phyloP scores from a whole-genome alignment of 2,113 vertebrate species.

The Emberiza fucata region DNA sequence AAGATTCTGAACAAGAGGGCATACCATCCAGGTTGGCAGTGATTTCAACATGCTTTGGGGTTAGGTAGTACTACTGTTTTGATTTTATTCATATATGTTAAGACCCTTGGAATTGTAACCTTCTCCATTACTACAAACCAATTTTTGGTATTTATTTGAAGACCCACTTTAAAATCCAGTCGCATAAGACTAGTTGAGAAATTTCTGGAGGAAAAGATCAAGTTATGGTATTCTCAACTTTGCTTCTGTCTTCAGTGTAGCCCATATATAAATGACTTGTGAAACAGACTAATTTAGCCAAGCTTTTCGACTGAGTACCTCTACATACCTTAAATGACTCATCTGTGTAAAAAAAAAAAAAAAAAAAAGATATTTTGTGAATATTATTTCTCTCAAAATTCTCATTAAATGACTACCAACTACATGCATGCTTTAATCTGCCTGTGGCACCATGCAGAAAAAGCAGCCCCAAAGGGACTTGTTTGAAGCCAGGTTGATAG shows the following conservation, averaged over 20 bases:
- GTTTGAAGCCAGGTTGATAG: neutral
- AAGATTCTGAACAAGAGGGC: neutral
- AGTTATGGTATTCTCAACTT: neutral
- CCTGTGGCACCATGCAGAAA: neutral
- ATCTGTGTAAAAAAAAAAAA: neutral
- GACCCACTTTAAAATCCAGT: neutral
- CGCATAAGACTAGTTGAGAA: neutral
- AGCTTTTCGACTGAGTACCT: neutral
- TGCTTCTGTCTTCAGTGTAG: neutral
- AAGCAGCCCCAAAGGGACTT: neutral
- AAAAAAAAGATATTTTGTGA: neutral
- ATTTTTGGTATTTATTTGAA: neutral
- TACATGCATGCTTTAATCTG: accelerated
- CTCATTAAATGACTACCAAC: neutral
- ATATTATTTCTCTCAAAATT: neutral
- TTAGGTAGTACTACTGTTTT: neutral
- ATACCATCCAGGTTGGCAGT: neutral
- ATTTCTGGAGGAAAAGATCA: neutral
- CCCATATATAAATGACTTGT: neutral
- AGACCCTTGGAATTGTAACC: neutral
- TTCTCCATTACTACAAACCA: neutral
- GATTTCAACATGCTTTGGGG: neutral
- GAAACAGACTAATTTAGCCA: neutral
- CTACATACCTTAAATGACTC: neutral
- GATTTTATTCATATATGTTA: neutral